These are phyloP conservation scores for Orthosia incerta DNA, from an alignment of 2,888 invertebrate genomes.

Conservation along the genomic window DNA sequence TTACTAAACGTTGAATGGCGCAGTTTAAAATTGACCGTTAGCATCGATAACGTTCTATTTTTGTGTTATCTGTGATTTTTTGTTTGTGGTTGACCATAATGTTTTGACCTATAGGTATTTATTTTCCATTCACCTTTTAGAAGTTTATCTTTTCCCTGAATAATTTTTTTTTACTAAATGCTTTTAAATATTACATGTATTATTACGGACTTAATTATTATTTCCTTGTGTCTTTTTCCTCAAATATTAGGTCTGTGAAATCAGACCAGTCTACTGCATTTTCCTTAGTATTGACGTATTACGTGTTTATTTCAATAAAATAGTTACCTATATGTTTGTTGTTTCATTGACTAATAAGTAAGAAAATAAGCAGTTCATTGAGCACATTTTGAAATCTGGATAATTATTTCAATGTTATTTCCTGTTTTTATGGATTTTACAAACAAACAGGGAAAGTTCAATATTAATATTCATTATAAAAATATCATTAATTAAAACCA, in stretches of 20 bases:
- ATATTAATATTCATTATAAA: not conserved
- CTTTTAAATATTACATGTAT: not conserved
- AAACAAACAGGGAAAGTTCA: not conserved
- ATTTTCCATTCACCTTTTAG: conserved; percentile 5
- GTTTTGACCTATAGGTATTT: conserved; percentile 6
- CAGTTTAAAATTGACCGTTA: conserved; percentile 34
- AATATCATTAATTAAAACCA: not conserved
- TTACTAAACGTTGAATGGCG: conserved; percentile 36
- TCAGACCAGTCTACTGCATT: conserved; percentile 1
- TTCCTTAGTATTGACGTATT: conserved; percentile 45
- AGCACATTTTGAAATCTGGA: not conserved
- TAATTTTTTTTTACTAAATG: not conserved
- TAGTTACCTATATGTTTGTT: not conserved
- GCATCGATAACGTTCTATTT: conserved; percentile 29
- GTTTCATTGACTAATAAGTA: conserved; percentile 34
- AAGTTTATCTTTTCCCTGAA: not conserved
- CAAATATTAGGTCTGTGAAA: not conserved
- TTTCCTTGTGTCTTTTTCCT: conserved; percentile 27
- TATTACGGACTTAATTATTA: not conserved
- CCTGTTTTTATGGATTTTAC: conserved; percentile 25
- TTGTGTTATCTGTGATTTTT: conserved; percentile 35
- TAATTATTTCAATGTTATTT: conserved; percentile 33
- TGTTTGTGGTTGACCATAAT: conserved; percentile 1
- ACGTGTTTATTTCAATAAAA: not conserved
- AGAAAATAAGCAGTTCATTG: conserved; percentile 20